These are phyloP conservation scores for Corythaixoides concolor DNA, from an alignment of 2,113 vertebrate species.

Conservation along the genomic window DNA sequence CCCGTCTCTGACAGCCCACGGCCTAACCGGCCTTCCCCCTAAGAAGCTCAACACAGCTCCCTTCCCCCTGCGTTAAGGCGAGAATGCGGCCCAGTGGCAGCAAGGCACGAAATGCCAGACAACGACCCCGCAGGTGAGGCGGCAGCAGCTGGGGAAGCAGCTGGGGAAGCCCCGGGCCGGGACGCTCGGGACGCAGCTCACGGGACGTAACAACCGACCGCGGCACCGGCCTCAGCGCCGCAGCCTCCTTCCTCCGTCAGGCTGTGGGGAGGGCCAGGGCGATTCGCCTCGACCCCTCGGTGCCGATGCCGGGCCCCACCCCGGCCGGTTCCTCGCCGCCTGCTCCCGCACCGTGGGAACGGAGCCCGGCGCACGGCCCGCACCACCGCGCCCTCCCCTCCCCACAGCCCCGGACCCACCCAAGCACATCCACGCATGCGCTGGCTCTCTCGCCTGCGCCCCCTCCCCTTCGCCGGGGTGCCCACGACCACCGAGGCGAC, in stretches of 20 bases:
- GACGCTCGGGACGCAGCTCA: fast-evolving
- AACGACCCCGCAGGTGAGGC: fast-evolving
- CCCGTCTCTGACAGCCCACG: no score
- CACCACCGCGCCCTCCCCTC: fast-evolving
- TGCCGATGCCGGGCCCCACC: not conserved
- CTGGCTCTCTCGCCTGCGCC: fast-evolving
- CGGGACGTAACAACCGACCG: fast-evolving
- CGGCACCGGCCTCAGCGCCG: not conserved
- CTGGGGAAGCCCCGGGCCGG: fast-evolving
- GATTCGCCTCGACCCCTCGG: no score
- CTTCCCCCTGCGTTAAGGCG: fast-evolving
- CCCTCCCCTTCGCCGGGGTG: no score
- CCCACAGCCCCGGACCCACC: not conserved
- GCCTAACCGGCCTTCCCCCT: fast-evolving
- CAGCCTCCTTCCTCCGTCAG: not conserved
- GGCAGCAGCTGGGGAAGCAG: not conserved
- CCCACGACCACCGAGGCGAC: not conserved
- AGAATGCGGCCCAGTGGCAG: not conserved
- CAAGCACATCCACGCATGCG: not conserved
- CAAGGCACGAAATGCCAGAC: fast-evolving
- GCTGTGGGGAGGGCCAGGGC: no score
- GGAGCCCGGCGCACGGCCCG: no score
- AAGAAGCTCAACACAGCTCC: fast-evolving
- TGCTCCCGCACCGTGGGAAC: no score
- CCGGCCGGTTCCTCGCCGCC: not conserved